Conservation (phyloP, 2,797 vertebrate species). For the Lerista edwardsae region DNA sequence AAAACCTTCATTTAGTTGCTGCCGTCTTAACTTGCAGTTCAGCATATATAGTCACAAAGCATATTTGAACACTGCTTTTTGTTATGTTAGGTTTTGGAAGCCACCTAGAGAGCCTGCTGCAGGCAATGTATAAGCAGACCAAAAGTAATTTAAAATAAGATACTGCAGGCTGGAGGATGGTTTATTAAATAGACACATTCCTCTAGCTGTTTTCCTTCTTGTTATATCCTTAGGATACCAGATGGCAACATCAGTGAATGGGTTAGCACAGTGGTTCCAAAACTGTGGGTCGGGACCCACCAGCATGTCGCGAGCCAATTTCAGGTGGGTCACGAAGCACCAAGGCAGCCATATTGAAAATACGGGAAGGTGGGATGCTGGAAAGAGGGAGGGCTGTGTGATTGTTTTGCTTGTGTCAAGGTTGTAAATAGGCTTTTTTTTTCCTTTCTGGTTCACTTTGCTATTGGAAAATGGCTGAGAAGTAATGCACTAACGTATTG, state of each 20-base stretch:
- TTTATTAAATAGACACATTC: slow-evolving; percentile 34
- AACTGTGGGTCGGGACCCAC: too few species aligned
- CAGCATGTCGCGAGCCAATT: too few species aligned
- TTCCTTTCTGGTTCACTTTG: too few species aligned
- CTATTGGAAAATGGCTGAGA: too few species aligned
- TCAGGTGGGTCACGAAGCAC: too few species aligned
- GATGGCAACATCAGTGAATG: neutral
- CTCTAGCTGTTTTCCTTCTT: slow-evolving; percentile 33
- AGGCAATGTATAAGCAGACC: slow-evolving; percentile 12
- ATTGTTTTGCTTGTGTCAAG: too few species aligned
- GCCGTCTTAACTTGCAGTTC: neutral
- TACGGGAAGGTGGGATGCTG: too few species aligned
- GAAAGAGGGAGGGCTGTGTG: too few species aligned
- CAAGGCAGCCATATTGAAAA: too few species aligned
- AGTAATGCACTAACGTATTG: too few species aligned
- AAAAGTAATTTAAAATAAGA: slow-evolving; percentile 24
- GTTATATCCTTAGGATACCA: slow-evolving; percentile 15
- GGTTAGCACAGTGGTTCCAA: too few species aligned
- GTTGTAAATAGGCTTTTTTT: too few species aligned
- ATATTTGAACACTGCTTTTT: slow-evolving; percentile 20
- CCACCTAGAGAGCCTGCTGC: neutral
- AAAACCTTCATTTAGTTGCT: slow-evolving; percentile 7
- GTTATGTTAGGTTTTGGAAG: neutral
- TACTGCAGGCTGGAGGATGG: slow-evolving; percentile 30
- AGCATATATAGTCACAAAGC: neutral